Conservation (phyloP, 1,140 invertebrate species). For the Grapholita molesta region DNA sequence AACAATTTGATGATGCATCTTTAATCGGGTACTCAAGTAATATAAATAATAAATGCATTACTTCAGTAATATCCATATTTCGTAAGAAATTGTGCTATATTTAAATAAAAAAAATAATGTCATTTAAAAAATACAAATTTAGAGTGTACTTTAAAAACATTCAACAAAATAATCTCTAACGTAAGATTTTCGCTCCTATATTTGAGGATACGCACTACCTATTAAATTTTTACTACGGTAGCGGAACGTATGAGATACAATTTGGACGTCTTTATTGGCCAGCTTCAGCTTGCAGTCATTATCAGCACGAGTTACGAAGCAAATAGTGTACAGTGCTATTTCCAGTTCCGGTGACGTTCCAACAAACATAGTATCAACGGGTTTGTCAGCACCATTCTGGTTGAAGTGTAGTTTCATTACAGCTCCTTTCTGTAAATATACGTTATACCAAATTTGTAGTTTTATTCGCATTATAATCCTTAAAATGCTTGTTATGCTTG, state of each 20-base stretch:
- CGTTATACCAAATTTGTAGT: no score
- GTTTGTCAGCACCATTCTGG: conserved; percentile 87
- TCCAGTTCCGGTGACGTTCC: conserved; percentile 96
- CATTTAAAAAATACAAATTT: no score
- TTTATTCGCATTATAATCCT: background rate
- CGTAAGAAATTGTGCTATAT: no score
- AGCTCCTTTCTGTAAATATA: conserved; percentile 84
- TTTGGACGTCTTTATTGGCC: conserved; percentile 83
- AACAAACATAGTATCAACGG: conserved; percentile 89
- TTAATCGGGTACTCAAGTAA: no score
- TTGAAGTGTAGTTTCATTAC: conserved; percentile 88
- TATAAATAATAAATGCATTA: no score
- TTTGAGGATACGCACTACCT: conserved; percentile 89
- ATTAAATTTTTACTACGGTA: conserved; percentile 87
- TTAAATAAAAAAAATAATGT: no score
- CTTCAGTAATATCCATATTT: no score
- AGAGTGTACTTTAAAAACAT: no score
- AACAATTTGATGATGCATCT: no score
- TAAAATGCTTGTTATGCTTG: no score
- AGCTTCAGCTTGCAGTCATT: conserved; percentile 85
- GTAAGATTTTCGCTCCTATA: conserved; percentile 79
- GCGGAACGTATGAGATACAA: conserved; percentile 85
- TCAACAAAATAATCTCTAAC: no score
- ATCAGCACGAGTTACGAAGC: conserved; percentile 86
- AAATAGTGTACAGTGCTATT: conserved; percentile 93